phyloP scores from a whole-genome alignment of 2,797 vertebrate genomes.

The Oreortyx pictus region DNA sequence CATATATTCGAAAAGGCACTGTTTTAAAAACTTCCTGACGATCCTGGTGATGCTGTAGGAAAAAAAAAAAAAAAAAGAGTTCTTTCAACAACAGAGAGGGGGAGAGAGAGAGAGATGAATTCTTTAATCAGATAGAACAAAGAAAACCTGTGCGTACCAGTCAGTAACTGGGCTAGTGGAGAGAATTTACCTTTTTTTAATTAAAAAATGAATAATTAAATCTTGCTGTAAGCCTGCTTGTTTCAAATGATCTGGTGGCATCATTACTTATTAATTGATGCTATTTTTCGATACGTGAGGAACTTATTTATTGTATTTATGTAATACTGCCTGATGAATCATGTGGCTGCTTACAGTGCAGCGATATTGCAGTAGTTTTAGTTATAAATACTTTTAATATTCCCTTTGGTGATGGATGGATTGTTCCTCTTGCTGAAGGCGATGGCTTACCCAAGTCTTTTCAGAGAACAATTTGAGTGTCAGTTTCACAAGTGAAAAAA shows the following conservation, averaged over 20 bases:
- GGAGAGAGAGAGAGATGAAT: conserved; percentile 16
- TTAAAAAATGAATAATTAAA: conserved; percentile 62
- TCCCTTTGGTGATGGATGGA: conserved; percentile 28
- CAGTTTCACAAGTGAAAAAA: conserved; percentile 88
- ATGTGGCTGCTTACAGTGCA: conserved; percentile 4
- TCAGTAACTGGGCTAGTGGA: background rate
- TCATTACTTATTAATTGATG: conserved; percentile 56
- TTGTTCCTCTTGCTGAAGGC: conserved; percentile 27
- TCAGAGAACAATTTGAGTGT: conserved; percentile 81
- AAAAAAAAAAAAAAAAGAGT: conserved; percentile 13
- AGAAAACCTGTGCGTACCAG: background rate
- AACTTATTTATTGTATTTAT: conserved; percentile 55
- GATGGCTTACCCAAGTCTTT: conserved; percentile 15
- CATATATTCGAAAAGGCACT: background rate
- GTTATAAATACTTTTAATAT: conserved; percentile 37
- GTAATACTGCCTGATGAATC: background rate
- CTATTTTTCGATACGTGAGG: background rate
- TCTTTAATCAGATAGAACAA: conserved; percentile 62
- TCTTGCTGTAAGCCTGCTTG: conserved; percentile 15
- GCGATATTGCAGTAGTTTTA: background rate
- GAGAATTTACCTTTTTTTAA: conserved; percentile 56
- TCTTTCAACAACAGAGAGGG: conserved; percentile 16
- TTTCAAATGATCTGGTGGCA: conserved; percentile 13
- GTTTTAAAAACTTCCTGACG: background rate
- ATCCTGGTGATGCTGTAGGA: background rate